Conservation (phyloP, 2,888 invertebrate genomes). For the Cistogaster globosa region DNA sequence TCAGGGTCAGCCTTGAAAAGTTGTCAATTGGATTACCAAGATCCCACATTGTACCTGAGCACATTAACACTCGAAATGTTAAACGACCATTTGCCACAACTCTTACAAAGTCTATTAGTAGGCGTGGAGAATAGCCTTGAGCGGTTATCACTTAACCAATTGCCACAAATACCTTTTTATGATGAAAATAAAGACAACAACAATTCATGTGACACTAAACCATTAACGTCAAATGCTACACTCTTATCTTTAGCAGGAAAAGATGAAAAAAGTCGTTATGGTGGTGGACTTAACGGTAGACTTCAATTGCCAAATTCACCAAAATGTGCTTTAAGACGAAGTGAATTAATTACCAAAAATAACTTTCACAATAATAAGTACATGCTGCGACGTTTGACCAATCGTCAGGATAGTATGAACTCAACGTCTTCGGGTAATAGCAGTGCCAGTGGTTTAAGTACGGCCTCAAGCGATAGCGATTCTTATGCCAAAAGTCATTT, state of each 20-base stretch:
- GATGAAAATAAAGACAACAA: constrained; percentile 52
- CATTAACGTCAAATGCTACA: constrained; percentile 4
- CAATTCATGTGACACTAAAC: not conserved
- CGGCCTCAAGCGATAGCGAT: constrained; percentile 75
- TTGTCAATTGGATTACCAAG: constrained; percentile 80
- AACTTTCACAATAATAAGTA: constrained; percentile 83
- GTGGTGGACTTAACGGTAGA: constrained; percentile 36
- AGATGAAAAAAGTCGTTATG: constrained; percentile 61
- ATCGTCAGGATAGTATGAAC: constrained; percentile 82
- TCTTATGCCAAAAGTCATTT: constrained; percentile 65
- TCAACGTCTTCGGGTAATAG: constrained; percentile 81
- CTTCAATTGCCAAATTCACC: constrained; percentile 79
- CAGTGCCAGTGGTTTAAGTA: constrained; percentile 80
- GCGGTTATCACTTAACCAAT: constrained; percentile 87
- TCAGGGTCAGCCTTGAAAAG: constrained; percentile 77
- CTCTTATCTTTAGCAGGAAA: not conserved
- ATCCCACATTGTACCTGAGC: constrained; percentile 77
- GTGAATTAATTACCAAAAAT: constrained; percentile 83
- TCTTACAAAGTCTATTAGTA: constrained; percentile 87
- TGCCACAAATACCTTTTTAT: constrained; percentile 83
- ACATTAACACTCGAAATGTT: constrained; percentile 82
- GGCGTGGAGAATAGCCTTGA: constrained; percentile 88
- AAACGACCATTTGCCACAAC: constrained; percentile 85
- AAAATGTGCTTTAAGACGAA: constrained; percentile 82
- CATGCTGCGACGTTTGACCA: constrained; percentile 81